Percentiles rank a stretch among this genome's conserved stretches.
Evolutionary conservation across 2,113 vertebrate genomes (phyloP).

Genomic region (Indri indri): DNA sequence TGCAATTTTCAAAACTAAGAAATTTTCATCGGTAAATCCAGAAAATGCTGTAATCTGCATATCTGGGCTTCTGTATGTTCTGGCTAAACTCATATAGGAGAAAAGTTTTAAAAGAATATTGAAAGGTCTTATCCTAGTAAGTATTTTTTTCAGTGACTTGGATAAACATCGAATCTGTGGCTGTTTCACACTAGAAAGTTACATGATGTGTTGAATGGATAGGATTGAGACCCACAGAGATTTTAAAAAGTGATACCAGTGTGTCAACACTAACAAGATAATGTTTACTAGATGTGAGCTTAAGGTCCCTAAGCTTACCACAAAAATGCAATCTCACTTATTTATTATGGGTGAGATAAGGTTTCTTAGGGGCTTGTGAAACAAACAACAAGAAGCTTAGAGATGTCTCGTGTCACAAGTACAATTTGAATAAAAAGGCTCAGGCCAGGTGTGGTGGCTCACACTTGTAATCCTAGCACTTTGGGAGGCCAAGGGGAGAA

Average conservation of each 20-base stretch:
- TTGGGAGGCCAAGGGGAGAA: no score
- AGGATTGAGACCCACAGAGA: background rate
- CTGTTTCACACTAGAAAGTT: background rate
- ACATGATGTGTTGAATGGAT: background rate
- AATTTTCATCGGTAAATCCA: background rate
- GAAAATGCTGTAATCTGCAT: background rate
- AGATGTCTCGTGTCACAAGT: background rate
- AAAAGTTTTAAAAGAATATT: background rate
- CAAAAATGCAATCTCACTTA: background rate
- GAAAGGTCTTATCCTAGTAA: background rate
- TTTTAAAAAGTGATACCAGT: slow-evolving; percentile 27
- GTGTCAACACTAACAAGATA: slow-evolving; percentile 14
- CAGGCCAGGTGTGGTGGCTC: background rate
- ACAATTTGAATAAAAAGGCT: background rate
- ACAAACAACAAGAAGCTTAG: background rate
- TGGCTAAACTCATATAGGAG: background rate
- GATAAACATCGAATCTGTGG: background rate
- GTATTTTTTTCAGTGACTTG: slow-evolving; percentile 40
- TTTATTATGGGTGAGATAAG: background rate
- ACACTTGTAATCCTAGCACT: no score
- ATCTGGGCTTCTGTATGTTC: background rate
- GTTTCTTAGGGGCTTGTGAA: background rate
- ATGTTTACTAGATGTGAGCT: slow-evolving; percentile 22
- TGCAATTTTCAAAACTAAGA: background rate
- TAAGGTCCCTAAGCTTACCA: background rate